Conservation (phyloP, 2,797 vertebrate genomes). For the Tiaroga cobitis region DNA sequence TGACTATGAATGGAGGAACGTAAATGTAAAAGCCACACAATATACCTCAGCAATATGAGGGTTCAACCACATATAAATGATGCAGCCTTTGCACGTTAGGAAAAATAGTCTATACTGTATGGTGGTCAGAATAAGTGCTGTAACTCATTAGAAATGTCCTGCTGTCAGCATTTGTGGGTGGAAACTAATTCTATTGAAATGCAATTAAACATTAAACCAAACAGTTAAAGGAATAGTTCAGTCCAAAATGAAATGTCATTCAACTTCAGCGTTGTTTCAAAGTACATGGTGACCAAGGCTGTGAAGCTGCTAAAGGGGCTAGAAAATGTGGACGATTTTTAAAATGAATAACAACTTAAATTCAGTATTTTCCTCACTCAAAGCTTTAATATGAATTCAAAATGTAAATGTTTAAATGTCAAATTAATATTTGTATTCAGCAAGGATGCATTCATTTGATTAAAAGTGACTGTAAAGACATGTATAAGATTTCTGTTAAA, state of each 20-base stretch:
- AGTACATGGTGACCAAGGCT: not conserved
- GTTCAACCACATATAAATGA: slow-evolving; percentile 3
- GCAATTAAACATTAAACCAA: not conserved
- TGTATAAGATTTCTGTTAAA: not conserved
- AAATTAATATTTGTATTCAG: not conserved
- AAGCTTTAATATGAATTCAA: not conserved
- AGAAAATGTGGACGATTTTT: not conserved
- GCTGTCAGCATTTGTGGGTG: slow-evolving; percentile 4
- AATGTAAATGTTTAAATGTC: not conserved
- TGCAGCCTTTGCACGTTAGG: not conserved
- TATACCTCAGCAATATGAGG: not conserved
- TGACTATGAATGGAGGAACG: not conserved
- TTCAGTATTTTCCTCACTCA: not conserved
- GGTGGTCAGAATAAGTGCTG: slow-evolving; percentile 21
- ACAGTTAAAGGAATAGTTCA: slow-evolving; percentile 17
- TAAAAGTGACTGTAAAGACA: not conserved
- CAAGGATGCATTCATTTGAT: not conserved
- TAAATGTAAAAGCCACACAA: slow-evolving; percentile 18
- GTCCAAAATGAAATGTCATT: not conserved
- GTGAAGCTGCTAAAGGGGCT: not conserved
- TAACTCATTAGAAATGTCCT: slow-evolving; percentile 9
- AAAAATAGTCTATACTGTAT: not conserved
- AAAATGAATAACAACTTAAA: not conserved
- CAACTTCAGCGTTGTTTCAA: not conserved
- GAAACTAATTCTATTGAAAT: slow-evolving; percentile 21